Evolutionary conservation across 2,888 invertebrate species (phyloP), one percentile per base, ranked within the genome.

Genomic region (Pyrochroa serraticornis): DNA sequence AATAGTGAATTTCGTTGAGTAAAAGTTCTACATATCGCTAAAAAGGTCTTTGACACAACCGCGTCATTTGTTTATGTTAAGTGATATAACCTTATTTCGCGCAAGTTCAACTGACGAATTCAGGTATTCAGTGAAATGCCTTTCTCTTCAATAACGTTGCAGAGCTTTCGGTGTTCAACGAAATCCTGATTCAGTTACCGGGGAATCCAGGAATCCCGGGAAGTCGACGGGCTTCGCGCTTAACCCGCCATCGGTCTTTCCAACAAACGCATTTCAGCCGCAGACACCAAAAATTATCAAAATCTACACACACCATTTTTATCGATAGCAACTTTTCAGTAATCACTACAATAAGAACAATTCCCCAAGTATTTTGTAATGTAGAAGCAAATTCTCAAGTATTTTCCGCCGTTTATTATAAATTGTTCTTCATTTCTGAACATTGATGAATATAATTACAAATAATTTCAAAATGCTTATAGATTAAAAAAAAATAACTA

Each of bases 71-170:
- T 68, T 68, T 67, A 59, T 67, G 49, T 54, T 60, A 65, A 68
- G 64, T 68, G 62, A 67, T 67, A 65, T 65, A 68, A 66, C 66
- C 66, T 65, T 64, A 64, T 66, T 68, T 66, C 61, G 48, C 51
- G 55, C 59, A 56, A 62, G 62, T 54, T 62, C 63, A 60, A 50
- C 58, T 60, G 43, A 59, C 59, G 51, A 64, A 63, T 66, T 62
- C 56, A 56, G 65, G 58, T 58, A 63, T 65, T 62, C 60, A 67
- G 63, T 62, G 65, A 67, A 68, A 69, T 65, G 64, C 68, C 69
- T 71, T 72, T 72, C 72, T 71, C 69, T 63, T 47, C 31, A 41
- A 41, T 38, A 6, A 30, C 47, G 44, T 33, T 7, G 32, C 30
- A 49, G n/a, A 34, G 36, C 31, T 31, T 42, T 39, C 35, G 31